Evolutionary conservation across 1,140 invertebrate genomes (phyloP).

Genomic region (Homarus americanus): DNA sequence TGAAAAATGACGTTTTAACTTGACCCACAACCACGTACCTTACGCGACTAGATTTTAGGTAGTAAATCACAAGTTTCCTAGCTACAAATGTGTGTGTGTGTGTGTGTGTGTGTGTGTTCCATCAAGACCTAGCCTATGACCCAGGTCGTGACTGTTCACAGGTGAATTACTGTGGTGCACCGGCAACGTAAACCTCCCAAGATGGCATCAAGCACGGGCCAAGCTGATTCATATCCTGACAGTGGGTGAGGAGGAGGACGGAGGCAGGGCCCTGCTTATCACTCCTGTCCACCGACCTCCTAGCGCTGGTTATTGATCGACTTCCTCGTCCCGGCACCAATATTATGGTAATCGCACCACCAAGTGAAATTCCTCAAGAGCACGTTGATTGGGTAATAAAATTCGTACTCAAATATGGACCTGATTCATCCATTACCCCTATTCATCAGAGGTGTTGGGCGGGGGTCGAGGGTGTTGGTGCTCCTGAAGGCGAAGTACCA

Average conservation of each 20-base stretch:
- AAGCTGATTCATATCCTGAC: constrained; percentile 10
- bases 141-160: not conserved
- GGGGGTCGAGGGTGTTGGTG: not conserved
- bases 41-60: not conserved
- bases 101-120: not conserved
- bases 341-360: not conserved
- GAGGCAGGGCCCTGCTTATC: not conserved
- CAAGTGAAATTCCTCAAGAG: not conserved
- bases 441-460: not conserved
- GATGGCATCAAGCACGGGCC: not conserved
- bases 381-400: not conserved
- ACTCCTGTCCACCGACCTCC: not conserved
- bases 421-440: not conserved
- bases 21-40: no score
- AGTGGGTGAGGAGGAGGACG: not conserved
- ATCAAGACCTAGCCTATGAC: not conserved
- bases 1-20: not conserved
- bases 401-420: not conserved
- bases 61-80: not conserved
- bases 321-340: not conserved
- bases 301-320: not conserved
- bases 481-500: no score
- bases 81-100: not conserved
- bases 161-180: not conserved
- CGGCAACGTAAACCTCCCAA: not conserved